Evolutionary conservation across 2,888 invertebrate species (phyloP).

Genomic region (Arge pagana): DNA sequence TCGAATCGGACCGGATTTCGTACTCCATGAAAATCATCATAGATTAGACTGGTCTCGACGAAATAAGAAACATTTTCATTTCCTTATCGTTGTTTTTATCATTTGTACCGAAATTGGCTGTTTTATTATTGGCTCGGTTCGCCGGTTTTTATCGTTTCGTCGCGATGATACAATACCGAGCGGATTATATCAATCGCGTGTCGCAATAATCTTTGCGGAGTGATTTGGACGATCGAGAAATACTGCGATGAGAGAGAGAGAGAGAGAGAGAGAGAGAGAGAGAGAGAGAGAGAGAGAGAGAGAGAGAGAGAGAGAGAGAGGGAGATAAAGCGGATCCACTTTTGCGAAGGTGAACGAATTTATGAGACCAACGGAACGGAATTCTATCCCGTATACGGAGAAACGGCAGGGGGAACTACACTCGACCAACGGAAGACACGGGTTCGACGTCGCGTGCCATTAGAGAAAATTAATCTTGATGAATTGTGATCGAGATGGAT

Average conservation of each 20-base stretch:
- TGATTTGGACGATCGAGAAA: too few relatives aligned
- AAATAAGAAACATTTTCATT: too few relatives aligned
- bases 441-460: neutral
- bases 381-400: neutral
- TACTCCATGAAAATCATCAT: slow-evolving; percentile 18
- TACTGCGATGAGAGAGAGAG: neutral
- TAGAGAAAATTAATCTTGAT: too few relatives aligned
- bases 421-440: neutral
- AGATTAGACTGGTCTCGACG: too few relatives aligned
- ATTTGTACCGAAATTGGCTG: too few relatives aligned
- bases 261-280: slow-evolving; percentile 15
- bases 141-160: too few relatives aligned
- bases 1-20: slow-evolving; percentile 6
- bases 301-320: slow-evolving; percentile 24
- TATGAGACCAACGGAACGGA: slow-evolving; percentile 8
- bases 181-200: too few relatives aligned
- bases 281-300: slow-evolving; percentile 17
- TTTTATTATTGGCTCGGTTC: too few relatives aligned
- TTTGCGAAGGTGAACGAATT: slow-evolving; percentile 18
- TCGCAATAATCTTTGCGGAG: too few relatives aligned
- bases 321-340: slow-evolving; percentile 17
- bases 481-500: too few relatives aligned
- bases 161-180: slow-evolving; percentile 2
- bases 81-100: too few relatives aligned
- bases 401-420: too few relatives aligned